Evolutionary conservation across 2,113 vertebrate species (phyloP).

Genomic region (Sapajus apella): DNA sequence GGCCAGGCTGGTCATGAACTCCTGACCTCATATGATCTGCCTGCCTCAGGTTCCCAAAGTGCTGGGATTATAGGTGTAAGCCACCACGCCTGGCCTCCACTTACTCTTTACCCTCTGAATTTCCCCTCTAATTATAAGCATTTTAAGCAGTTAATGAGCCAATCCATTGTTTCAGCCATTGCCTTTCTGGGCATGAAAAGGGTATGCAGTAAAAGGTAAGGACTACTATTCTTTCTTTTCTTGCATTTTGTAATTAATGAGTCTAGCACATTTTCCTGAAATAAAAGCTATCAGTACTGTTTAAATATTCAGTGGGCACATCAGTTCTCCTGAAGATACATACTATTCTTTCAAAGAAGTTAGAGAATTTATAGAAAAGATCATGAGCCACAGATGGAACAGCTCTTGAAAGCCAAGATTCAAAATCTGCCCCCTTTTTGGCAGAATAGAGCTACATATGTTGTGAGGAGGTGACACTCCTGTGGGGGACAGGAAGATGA

Average conservation of each 20-base stretch:
- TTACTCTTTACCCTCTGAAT: not conserved
- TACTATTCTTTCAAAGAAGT: slow-evolving; percentile 68
- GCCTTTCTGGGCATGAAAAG: not conserved
- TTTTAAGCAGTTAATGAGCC: not conserved
- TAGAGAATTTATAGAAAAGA: slow-evolving; percentile 70
- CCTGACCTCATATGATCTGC: too few relatives aligned
- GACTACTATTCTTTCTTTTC: not conserved
- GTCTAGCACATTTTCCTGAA: slow-evolving; percentile 36
- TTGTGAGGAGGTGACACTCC: slow-evolving; percentile 81
- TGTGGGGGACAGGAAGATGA: slow-evolving; percentile 82
- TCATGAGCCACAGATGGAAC: slow-evolving; percentile 80
- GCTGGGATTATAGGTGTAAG: too few relatives aligned
- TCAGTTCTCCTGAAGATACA: slow-evolving; percentile 26
- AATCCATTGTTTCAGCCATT: not conserved
- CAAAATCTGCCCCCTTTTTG: slow-evolving; percentile 79
- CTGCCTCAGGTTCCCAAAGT: too few relatives aligned
- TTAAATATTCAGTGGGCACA: slow-evolving; percentile 37
- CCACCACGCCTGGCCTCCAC: not conserved
- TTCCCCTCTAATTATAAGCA: slow-evolving; percentile 22
- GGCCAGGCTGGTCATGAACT: too few relatives aligned
- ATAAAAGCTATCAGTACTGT: slow-evolving; percentile 48
- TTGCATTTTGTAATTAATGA: slow-evolving; percentile 45
- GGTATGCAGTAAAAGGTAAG: not conserved
- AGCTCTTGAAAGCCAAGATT: slow-evolving; percentile 76
- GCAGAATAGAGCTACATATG: slow-evolving; percentile 84